Conservation (phyloP, 2,113 vertebrate genomes). For the Eptatretus burgeri region DNA sequence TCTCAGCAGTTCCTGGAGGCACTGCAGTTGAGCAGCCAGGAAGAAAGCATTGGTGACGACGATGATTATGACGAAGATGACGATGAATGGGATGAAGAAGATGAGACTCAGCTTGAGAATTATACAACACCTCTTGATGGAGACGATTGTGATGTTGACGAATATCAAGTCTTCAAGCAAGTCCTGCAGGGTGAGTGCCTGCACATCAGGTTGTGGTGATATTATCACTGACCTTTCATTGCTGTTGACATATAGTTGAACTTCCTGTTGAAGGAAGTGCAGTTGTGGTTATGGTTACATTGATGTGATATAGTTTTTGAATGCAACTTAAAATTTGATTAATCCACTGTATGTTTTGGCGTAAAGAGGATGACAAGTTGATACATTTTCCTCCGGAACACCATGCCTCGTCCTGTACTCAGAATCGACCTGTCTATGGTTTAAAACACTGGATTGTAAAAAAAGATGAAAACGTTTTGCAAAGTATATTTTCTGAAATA, state of each 20-base stretch:
- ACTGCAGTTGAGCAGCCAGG: constrained; percentile 23
- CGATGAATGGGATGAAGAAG: constrained; percentile 70
- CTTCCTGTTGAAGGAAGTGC: neutral
- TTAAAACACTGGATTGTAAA: too few species aligned
- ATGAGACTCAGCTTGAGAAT: constrained; percentile 67
- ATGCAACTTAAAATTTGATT: neutral
- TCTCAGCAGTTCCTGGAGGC: constrained; percentile 15
- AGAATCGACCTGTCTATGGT: too few species aligned
- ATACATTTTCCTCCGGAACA: too few species aligned
- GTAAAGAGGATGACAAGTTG: neutral
- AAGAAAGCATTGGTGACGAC: constrained; percentile 19
- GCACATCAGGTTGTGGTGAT: constrained; percentile 4
- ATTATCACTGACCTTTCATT: neutral
- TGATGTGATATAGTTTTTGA: neutral
- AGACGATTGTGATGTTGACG: constrained; percentile 46
- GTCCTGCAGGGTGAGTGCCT: constrained; percentile 37
- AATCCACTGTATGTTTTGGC: neutral
- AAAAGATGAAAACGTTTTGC: too few species aligned
- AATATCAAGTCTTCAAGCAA: constrained; percentile 68
- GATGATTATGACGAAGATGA: constrained; percentile 52
- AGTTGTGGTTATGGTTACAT: neutral
- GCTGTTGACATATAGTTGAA: neutral
- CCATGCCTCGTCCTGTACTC: too few species aligned
- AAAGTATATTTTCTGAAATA: too few species aligned
- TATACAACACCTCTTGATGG: constrained; percentile 75